Conservation (phyloP, 2,888 invertebrate genomes). For the Lepidochitona cinerea region DNA sequence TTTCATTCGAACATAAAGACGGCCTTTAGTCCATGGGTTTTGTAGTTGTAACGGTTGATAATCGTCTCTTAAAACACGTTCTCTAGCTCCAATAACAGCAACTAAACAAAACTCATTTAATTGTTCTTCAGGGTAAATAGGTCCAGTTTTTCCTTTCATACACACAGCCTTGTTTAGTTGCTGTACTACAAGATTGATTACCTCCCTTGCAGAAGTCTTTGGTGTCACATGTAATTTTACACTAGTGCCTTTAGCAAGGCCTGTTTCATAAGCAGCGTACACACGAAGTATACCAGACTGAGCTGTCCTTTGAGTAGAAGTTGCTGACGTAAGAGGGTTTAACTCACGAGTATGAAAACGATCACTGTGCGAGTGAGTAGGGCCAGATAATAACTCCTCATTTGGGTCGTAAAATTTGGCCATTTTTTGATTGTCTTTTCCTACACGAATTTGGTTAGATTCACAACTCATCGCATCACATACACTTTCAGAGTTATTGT, state of each 20-base stretch:
- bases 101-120: slow-evolving; percentile 93
- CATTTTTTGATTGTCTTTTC: slow-evolving; percentile 58
- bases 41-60: slow-evolving; percentile 93
- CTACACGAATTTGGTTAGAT: slow-evolving; percentile 58
- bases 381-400: slow-evolving; percentile 35
- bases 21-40: slow-evolving; percentile 95
- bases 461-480: slow-evolving; percentile 35
- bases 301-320: neutral
- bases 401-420: slow-evolving; percentile 65
- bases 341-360: neutral
- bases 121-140: slow-evolving; percentile 81
- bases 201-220: slow-evolving; percentile 93
- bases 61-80: slow-evolving; percentile 93
- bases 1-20: slow-evolving; percentile 92
- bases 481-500: slow-evolving; percentile 45
- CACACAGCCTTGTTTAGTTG: slow-evolving; percentile 80
- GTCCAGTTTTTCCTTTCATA: slow-evolving; percentile 78
- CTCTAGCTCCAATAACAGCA: slow-evolving; percentile 94
- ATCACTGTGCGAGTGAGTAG: slow-evolving; percentile 3
- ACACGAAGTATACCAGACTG: slow-evolving; percentile 78
- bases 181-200: slow-evolving; percentile 94
- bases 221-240: slow-evolving; percentile 94
- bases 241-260: slow-evolving; percentile 92
- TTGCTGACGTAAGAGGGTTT: neutral
- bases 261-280: slow-evolving; percentile 96